Percentiles rank a stretch among this genome's conserved stretches.
Evolutionary conservation across 1,140 invertebrate genomes (phyloP).

Genomic region (Brachionus plicatilis): DNA sequence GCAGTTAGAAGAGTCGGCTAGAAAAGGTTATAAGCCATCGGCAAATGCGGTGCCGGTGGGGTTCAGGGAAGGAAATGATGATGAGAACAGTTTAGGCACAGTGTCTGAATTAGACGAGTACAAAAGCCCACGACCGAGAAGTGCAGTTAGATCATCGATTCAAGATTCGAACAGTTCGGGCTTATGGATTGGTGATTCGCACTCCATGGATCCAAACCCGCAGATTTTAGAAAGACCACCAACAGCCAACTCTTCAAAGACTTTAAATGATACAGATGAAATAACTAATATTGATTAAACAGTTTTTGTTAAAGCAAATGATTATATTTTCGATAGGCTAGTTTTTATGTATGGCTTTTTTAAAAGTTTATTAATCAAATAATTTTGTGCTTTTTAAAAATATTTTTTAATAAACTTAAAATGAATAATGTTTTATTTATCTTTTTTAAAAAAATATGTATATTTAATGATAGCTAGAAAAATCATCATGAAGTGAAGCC

Average conservation of each 20-base stretch:
- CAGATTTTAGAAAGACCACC: not conserved
- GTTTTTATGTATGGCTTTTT: not conserved
- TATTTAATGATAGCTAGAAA: not conserved
- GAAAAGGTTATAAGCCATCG: not conserved
- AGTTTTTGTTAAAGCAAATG: not conserved
- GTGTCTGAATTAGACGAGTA: not conserved
- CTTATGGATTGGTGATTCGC: conserved; percentile 7
- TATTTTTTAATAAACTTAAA: not conserved
- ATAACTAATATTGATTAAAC: conserved; percentile 30
- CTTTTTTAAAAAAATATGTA: not conserved
- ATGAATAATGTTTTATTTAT: not conserved
- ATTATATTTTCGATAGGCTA: conserved; percentile 3
- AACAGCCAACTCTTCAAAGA: conserved; percentile 24
- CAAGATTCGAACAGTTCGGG: conserved; percentile 28
- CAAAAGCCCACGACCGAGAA: not conserved
- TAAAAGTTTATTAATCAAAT: not conserved
- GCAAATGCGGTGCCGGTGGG: not conserved
- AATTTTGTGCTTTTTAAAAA: not conserved
- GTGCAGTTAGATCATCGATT: conserved; percentile 6
- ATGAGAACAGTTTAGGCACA: conserved; percentile 14
- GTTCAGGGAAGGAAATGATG: not conserved
- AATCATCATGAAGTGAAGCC: not conserved
- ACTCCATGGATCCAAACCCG: not conserved
- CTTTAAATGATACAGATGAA: conserved; percentile 26
- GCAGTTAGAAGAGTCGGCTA: not conserved